phyloP scores from a whole-genome alignment of 2,888 invertebrate species.

The Diabrotica balteata region DNA sequence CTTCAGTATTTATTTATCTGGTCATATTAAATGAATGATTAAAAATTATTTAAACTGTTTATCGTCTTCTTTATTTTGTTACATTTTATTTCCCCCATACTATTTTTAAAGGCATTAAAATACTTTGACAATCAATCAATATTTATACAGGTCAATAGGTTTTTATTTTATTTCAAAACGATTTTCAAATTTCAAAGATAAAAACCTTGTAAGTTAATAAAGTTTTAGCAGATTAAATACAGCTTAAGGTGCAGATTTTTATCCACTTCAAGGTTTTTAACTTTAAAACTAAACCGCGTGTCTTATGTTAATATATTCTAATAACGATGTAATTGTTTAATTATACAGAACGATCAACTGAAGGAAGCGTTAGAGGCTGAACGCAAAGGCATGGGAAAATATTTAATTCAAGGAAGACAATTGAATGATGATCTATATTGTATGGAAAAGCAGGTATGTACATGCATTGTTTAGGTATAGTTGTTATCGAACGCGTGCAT shows the following conservation, averaged over 20 bases:
- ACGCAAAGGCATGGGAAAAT: slow-evolving; percentile 62
- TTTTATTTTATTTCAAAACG: no score
- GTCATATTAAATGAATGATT: no score
- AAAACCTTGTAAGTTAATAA: no score
- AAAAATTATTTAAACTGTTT: no score
- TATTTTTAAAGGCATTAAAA: no score
- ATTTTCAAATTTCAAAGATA: no score
- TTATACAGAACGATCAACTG: slow-evolving; percentile 64
- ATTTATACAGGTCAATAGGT: no score
- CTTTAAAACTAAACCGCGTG: not conserved
- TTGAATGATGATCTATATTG: slow-evolving; percentile 32
- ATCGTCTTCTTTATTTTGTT: no score
- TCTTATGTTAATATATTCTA: slow-evolving; percentile 1
- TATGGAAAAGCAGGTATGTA: slow-evolving; percentile 45
- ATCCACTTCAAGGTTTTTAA: slow-evolving; percentile 2
- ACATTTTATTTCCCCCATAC: no score
- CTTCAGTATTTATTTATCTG: no score
- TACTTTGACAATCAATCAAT: no score
- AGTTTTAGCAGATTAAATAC: no score
- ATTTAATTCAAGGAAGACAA: slow-evolving; percentile 49
- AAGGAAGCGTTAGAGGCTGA: slow-evolving; percentile 65
- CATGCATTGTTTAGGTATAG: not conserved
- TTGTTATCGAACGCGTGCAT: not conserved
- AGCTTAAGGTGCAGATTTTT: not conserved
- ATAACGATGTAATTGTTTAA: slow-evolving; percentile 19